Conservation (phyloP, 2,113 vertebrate genomes). For the Sinocyclocheilus anshuiensis region DNA sequence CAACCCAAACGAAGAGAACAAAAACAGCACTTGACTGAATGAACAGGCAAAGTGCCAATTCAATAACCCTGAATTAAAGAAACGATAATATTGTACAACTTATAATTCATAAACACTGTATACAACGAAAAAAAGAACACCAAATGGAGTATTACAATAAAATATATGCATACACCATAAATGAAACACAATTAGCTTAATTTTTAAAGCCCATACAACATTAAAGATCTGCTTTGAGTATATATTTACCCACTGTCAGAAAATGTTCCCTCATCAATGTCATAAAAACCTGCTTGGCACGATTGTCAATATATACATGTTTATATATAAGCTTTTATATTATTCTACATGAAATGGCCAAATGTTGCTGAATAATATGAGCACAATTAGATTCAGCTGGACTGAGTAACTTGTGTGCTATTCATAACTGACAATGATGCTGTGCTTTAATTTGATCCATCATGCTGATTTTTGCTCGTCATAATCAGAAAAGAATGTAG, state of each 20-base stretch:
- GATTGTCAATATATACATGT: constrained; percentile 25
- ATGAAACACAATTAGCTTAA: constrained; percentile 16
- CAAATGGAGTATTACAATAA: constrained; percentile 26
- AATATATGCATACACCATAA: not conserved
- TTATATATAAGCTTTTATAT: not conserved
- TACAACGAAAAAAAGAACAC: constrained; percentile 9
- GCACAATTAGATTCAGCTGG: not conserved
- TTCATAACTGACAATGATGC: not conserved
- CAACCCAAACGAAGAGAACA: not conserved
- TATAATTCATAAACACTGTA: not conserved
- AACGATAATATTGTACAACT: not conserved
- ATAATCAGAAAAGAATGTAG: not conserved
- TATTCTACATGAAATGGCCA: constrained; percentile 19
- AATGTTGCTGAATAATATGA: not conserved
- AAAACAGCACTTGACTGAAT: not conserved
- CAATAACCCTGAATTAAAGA: not conserved
- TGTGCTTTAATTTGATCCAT: constrained; percentile 24
- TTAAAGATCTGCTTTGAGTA: constrained; percentile 16
- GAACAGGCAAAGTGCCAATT: not conserved
- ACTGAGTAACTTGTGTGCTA: not conserved
- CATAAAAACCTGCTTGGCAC: constrained; percentile 37
- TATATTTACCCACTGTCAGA: constrained; percentile 11
- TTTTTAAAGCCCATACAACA: constrained; percentile 24
- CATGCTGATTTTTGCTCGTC: not conserved
- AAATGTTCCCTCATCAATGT: constrained; percentile 3